These are phyloP conservation scores for Rhagonycha fulva DNA, from an alignment of 2,888 invertebrate genomes.

Conservation along the genomic window DNA sequence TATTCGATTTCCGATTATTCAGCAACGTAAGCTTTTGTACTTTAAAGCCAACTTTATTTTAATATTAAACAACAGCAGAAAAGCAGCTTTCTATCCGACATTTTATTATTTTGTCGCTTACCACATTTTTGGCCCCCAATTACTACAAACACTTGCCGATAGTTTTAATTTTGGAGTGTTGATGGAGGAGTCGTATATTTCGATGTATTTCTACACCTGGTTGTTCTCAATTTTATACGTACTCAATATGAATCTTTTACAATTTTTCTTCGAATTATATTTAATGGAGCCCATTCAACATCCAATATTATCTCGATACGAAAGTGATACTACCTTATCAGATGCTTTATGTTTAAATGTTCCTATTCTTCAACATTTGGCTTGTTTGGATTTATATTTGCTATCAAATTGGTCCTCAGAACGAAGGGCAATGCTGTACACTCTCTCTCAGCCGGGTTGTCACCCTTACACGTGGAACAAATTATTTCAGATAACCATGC, in stretches of 20 bases:
- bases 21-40: conserved; percentile 70
- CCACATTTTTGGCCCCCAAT: conserved; percentile 62
- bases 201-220: conserved; percentile 64
- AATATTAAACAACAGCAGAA: conserved; percentile 63
- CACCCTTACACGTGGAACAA: conserved; percentile 88
- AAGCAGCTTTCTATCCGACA: conserved; percentile 65
- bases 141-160: conserved; percentile 59
- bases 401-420: conserved; percentile 65
- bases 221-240: conserved; percentile 71
- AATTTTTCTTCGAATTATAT: conserved; percentile 70
- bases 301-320: conserved; percentile 59
- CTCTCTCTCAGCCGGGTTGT: conserved; percentile 80
- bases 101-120: conserved; percentile 66
- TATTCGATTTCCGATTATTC: conserved; percentile 71
- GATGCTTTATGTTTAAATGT: conserved; percentile 65
- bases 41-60: conserved; percentile 63
- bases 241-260: conserved; percentile 72
- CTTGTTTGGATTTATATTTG: conserved; percentile 73
- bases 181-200: conserved; percentile 59
- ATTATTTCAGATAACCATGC: conserved; percentile 66
- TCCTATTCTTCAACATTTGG: conserved; percentile 75
- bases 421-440: conserved; percentile 70
- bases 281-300: conserved; percentile 73
- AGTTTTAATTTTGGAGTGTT: conserved; percentile 61
- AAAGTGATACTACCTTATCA: conserved; percentile 59